Base-by-base conservation (phyloP, 2,797 vertebrate species). In the Cyclura pinguis region DNA sequence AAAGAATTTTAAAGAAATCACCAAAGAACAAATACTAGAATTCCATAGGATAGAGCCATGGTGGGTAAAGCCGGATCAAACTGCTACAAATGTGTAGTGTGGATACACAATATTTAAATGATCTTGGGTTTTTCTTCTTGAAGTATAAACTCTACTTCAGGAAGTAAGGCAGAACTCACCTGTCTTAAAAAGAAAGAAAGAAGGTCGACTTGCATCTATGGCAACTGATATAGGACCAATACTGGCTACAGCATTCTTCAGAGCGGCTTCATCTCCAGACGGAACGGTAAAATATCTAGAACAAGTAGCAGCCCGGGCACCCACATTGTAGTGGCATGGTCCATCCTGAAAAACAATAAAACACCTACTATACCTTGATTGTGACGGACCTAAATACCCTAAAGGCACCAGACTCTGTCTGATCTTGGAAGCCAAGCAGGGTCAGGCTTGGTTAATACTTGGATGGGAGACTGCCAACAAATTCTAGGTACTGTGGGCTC, bases 221-320 rank as follows among this genome's bases (percentile, higher is more conserved):
- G 0, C 97, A 0, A 99, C 98, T 0, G 98, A 98, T 81, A 99
- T 96, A 0, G 99, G 99, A 4, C 99, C 99, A 0, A 98, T 86
- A 16, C 50, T 97, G 90, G 98, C 98, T 12, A 99, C 84, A 0
- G 96, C 96, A 18, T 97, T 88, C 88, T 98, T 97, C 85, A 99
- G 96, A 0, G 94, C 93, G 0, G 59, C 92, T 91, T 99, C 99
- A 0, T 97, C 84, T 0, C 95, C 97, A 0, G 8, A 0, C 0
- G 97, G 93, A 42, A 99, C 95, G 52, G 88, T 95, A 0, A 1
- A 77, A 83, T 98, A 99, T 0, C 6, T 47, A 24, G 98, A 97
- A 76, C 98, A 99, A 35, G 98, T 98, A 84, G 98, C 98, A 0
- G 98, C 98, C 1, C 97, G 95, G 0, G 95, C 50, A 0, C 82